A percentile compares a stretch with the other conserved stretches of the same genome.
Conservation (phyloP, 2,797 vertebrate genomes). For the Novumbra hubbsi region DNA sequence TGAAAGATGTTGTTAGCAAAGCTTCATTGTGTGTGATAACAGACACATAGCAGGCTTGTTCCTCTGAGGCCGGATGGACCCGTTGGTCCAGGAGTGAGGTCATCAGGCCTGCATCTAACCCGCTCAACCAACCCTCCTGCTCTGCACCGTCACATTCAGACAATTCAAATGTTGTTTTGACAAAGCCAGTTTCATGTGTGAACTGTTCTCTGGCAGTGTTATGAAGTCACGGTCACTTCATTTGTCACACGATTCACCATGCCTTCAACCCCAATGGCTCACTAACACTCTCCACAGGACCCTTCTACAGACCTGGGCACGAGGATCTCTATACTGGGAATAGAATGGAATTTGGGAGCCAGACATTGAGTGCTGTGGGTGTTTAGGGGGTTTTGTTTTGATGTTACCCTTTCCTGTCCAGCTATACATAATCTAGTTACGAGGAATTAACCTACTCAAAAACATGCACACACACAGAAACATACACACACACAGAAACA, state of each 20-base stretch:
- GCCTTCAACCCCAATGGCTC: too few species aligned
- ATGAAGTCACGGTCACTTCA: slow-evolving; percentile 7
- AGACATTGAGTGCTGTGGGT: background rate
- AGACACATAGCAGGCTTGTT: background rate
- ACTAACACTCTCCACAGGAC: too few species aligned
- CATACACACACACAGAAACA: too few species aligned
- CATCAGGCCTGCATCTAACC: background rate
- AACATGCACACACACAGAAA: too few species aligned
- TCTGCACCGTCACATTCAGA: background rate
- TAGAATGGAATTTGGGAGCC: too few species aligned
- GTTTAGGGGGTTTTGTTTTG: background rate
- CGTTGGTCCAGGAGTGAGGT: slow-evolving; percentile 21
- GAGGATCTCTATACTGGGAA: too few species aligned
- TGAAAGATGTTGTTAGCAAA: too few species aligned
- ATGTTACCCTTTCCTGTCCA: background rate
- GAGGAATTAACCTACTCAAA: too few species aligned
- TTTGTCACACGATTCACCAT: background rate
- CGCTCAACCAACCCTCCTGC: background rate
- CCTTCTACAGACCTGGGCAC: too few species aligned
- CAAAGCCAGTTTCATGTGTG: slow-evolving; percentile 14
- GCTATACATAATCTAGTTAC: background rate
- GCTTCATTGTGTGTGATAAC: background rate
- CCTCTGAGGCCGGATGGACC: slow-evolving; percentile 21
- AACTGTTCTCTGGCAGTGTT: background rate
- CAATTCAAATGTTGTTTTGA: slow-evolving; percentile 8